Base-by-base conservation (phyloP, 2,888 invertebrate genomes). In the Agrotis segetum region DNA sequence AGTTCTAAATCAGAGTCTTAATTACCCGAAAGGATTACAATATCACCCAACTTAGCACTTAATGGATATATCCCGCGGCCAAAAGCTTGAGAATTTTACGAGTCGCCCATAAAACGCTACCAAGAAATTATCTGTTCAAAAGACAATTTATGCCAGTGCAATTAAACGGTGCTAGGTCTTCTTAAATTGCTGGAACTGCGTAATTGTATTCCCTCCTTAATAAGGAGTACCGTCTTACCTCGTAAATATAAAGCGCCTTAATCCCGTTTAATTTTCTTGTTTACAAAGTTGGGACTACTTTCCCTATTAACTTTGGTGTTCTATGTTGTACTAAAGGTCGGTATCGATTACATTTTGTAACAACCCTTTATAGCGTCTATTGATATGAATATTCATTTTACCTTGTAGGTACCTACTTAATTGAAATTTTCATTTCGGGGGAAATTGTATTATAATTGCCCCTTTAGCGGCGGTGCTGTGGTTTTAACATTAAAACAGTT, bases 161-260 rank as follows among this genome's bases (percentile, higher is more conserved):
- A 94, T 94, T 94, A 93, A 93, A 92, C 88, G 90, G 87, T 87
- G 88, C 89, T 92, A 92, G 90, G 92, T 93, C 93, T 93, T 88
- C 92, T 91, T 92, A 92, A 93, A 92, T 92, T 92, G 92, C 92
- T 92, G 90, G 90, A 88, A 92, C 90, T 92, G 92, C 90, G 92
- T 93, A 94, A 94, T 94, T 93, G 93, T 94, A 92, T 93, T 93
- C 89, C 72, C 88, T 88, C 88, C 89, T 92, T 92, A 92, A 91
- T 92, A 92, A 92, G 91, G 89, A 92, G 89, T 87, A 90, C 88
- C 90, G 88, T 89, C 89, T 92, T 91, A 91, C 90, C 90, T 92
- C 92, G 92, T 92, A 92, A 92, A 93, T 92, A 92, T 91, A 92
- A 92, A 91, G 88, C 88, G 85, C 74, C 88, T 92, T 92, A 89